A percentile compares a stretch with the other conserved stretches of the same genome.
Conservation (phyloP, 2,113 vertebrate species). For the Oncorhynchus clarkii region DNA sequence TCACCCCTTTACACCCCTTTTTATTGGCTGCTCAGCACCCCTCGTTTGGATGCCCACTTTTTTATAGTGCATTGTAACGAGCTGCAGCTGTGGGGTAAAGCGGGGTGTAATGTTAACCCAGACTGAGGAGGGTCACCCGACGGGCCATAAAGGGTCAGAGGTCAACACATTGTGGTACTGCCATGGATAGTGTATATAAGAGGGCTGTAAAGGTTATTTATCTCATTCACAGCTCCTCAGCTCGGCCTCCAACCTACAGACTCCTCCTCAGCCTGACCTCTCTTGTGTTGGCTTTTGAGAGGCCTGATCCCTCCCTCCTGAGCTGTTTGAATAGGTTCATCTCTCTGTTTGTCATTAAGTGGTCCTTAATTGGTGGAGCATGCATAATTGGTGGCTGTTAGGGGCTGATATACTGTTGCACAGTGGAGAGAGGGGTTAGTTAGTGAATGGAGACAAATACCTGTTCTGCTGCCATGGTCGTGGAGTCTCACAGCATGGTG, state of each 20-base stretch:
- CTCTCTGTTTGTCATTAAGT: conserved; percentile 83
- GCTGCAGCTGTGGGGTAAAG: conserved; percentile 91
- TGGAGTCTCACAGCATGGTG: conserved; percentile 26
- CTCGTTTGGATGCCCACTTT: conserved; percentile 62
- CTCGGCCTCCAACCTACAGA: conserved; percentile 58
- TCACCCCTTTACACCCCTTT: conserved; percentile 56
- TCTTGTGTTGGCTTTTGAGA: conserved; percentile 74
- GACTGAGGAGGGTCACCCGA: conserved; percentile 76
- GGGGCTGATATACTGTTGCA: conserved; percentile 82
- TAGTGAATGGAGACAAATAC: conserved; percentile 77
- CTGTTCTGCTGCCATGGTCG: conserved; percentile 39
- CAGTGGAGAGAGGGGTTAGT: conserved; percentile 71
- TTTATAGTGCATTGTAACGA: conserved; percentile 84
- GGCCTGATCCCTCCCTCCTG: conserved; percentile 73
- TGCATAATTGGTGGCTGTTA: conserved; percentile 81
- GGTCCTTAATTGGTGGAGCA: conserved; percentile 84
- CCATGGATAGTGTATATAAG: conserved; percentile 73
- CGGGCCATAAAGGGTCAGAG: conserved; percentile 76
- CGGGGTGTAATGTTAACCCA: conserved; percentile 79
- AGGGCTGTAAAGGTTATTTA: conserved; percentile 83
- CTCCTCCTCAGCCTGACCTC: conserved; percentile 50
- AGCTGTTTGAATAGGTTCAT: conserved; percentile 79
- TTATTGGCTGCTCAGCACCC: conserved; percentile 63
- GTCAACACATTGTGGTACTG: conserved; percentile 80
- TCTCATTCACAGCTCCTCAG: conserved; percentile 69